Conservation (phyloP, 2,797 vertebrate species). For the Clarias platycephalus region DNA sequence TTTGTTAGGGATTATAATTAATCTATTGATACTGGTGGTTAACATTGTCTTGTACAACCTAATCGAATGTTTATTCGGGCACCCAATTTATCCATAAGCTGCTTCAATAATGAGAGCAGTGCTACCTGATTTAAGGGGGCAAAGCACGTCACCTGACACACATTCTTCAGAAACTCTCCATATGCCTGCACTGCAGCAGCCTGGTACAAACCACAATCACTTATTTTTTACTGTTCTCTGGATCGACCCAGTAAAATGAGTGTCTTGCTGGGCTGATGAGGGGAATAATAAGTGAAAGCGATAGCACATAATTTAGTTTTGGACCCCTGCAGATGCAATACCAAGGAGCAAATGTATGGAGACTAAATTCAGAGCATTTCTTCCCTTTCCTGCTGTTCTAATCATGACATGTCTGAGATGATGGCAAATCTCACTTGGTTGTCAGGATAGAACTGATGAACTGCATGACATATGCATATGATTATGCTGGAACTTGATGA, state of each 20-base stretch:
- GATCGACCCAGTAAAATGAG: not conserved
- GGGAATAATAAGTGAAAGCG: not conserved
- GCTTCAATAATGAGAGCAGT: not conserved
- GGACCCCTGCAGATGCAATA: not conserved
- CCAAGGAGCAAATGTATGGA: not conserved
- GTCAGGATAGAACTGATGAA: slow-evolving; percentile 33
- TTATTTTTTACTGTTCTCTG: not conserved
- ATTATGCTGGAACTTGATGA: slow-evolving; percentile 19
- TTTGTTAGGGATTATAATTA: not conserved
- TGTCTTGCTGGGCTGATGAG: not conserved
- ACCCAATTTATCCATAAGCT: not conserved
- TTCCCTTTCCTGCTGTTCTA: slow-evolving; percentile 13
- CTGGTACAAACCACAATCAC: not conserved
- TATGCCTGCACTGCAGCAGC: slow-evolving; percentile 10
- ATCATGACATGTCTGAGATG: slow-evolving; percentile 22
- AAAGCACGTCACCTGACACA: not conserved
- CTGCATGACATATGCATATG: slow-evolving; percentile 24
- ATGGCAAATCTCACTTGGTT: slow-evolving; percentile 9
- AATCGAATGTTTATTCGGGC: slow-evolving; percentile 23
- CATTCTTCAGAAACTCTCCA: not conserved
- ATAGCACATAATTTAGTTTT: slow-evolving; percentile 14
- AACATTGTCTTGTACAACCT: not conserved
- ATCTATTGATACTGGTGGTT: not conserved
- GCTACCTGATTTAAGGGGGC: not conserved
- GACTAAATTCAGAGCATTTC: not conserved